These are phyloP conservation scores for Melanerpes formicivorus DNA, from an alignment of 2,113 vertebrate species.

Conservation along the genomic window DNA sequence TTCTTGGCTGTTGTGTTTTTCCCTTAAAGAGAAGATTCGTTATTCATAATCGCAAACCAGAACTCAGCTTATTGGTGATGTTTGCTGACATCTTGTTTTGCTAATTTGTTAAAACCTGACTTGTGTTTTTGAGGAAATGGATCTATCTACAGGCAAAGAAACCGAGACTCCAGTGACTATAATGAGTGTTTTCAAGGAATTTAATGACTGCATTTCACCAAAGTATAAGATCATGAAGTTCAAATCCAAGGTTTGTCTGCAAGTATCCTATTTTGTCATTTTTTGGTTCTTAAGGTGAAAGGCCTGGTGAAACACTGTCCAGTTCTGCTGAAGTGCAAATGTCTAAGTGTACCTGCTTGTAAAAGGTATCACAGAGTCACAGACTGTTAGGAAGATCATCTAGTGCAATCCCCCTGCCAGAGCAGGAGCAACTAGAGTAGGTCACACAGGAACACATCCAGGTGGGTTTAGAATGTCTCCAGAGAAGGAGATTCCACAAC, in stretches of 20 bases:
- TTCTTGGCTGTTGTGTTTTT: background rate
- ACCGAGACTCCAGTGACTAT: conserved; percentile 82
- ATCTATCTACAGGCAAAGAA: conserved; percentile 82
- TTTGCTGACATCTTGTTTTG: background rate
- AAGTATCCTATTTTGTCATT: background rate
- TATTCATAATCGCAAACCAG: background rate
- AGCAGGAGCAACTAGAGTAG: too few relatives aligned
- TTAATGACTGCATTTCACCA: conserved; percentile 86
- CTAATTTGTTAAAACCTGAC: background rate
- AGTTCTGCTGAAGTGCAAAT: background rate
- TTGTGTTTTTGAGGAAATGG: conserved; percentile 80
- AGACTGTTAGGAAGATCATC: too few relatives aligned
- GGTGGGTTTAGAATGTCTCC: too few relatives aligned
- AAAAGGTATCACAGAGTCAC: background rate
- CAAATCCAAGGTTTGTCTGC: conserved; percentile 89
- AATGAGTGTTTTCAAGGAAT: conserved; percentile 95
- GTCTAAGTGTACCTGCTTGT: background rate
- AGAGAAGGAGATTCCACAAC: too few relatives aligned
- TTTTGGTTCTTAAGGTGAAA: background rate
- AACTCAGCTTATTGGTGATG: background rate
- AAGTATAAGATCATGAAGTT: conserved; percentile 98
- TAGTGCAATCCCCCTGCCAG: too few relatives aligned
- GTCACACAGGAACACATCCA: too few relatives aligned
- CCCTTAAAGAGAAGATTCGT: background rate
- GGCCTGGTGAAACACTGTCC: background rate